Evolutionary conservation across 2,113 vertebrate species (phyloP).

Genomic region (Piprites chloris): DNA sequence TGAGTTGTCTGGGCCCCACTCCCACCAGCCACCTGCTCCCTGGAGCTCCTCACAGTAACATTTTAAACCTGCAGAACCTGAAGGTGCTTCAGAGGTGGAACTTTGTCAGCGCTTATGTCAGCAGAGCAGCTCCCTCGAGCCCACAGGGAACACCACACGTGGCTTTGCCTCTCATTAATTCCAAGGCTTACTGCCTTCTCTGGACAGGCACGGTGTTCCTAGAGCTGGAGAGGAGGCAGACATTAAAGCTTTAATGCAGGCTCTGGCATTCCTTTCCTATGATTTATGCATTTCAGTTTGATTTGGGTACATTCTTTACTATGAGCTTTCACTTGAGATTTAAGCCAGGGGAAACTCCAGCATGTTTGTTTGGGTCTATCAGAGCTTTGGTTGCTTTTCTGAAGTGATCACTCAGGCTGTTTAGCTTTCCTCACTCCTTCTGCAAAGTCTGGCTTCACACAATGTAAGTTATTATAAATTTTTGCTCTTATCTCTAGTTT

Average conservation of each 20-base stretch:
- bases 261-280: not conserved
- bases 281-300: not conserved
- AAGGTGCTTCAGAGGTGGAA: not conserved
- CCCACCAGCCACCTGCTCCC: not conserved
- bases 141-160: rapidly evolving
- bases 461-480: not conserved
- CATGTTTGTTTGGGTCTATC: not conserved
- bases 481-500: not conserved
- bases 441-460: not conserved
- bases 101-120: not conserved
- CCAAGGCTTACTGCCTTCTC: not conserved
- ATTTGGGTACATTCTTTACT: not conserved
- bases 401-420: not conserved
- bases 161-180: not conserved
- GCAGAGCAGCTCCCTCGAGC: not conserved
- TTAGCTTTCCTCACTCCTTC: not conserved
- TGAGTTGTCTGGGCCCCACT: rapidly evolving
- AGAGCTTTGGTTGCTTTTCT: not conserved
- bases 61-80: not conserved
- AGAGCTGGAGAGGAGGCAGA: not conserved
- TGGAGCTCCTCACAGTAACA: not conserved
- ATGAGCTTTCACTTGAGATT: not conserved
- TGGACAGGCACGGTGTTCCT: rapidly evolving
- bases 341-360: not conserved
- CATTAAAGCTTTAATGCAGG: not conserved